phyloP scores from a whole-genome alignment of 2,113 vertebrate genomes.

The Equus przewalskii region DNA sequence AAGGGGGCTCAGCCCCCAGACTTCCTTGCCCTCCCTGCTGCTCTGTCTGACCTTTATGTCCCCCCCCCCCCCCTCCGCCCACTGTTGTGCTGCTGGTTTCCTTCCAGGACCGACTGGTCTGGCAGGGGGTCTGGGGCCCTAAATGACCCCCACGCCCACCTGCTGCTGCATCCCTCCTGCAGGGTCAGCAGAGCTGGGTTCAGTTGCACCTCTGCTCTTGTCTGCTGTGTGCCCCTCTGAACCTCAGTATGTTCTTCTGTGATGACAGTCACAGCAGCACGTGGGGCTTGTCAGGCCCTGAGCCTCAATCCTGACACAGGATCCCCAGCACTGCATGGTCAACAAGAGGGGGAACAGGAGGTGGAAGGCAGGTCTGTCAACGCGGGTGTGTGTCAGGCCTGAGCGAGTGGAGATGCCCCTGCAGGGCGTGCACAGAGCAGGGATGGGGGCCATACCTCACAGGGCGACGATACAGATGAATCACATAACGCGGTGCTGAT shows the following conservation, averaged over 20 bases:
- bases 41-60: background rate
- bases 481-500: background rate
- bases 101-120: background rate
- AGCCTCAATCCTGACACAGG: background rate
- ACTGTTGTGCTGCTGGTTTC: rapidly evolving
- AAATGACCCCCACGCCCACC: background rate
- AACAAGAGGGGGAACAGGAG: background rate
- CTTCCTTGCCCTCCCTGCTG: too few relatives aligned
- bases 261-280: background rate
- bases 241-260: background rate
- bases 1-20: background rate
- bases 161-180: background rate
- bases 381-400: background rate
- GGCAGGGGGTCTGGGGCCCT: background rate
- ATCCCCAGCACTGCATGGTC: background rate
- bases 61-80: background rate
- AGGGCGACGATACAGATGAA: rapidly evolving
- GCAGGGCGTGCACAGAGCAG: background rate
- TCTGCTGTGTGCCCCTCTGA: background rate
- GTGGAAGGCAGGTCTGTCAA: background rate
- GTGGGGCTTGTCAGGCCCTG: background rate
- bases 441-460: rapidly evolving
- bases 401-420: background rate
- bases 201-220: background rate
- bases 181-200: background rate